Evolutionary conservation across 2,113 vertebrate genomes (phyloP).

Genomic region (Petrocephalus zakoni): DNA sequence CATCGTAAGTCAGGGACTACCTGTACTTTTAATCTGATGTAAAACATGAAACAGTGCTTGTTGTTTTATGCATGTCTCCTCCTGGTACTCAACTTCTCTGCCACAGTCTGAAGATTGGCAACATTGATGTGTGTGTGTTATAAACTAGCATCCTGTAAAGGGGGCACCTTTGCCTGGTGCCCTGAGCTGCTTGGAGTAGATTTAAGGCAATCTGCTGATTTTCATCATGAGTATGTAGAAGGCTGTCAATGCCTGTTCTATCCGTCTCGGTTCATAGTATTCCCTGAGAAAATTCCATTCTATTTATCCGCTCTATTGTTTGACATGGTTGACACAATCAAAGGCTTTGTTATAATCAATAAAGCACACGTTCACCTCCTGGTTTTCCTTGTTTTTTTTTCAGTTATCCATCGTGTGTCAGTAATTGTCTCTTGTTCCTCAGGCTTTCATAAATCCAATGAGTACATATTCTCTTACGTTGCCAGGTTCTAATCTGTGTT

Average conservation of each 20-base stretch:
- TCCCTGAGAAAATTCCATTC: not conserved
- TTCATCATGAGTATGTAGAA: not conserved
- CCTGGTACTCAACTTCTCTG: not conserved
- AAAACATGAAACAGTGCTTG: not conserved
- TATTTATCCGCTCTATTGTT: not conserved
- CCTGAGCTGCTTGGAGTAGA: not conserved
- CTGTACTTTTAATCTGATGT: not conserved
- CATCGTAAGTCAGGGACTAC: no score
- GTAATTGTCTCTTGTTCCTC: not conserved
- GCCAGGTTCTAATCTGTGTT: not conserved
- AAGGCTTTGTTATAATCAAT: not conserved
- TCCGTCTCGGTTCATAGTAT: not conserved
- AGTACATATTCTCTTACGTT: not conserved
- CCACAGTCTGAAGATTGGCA: not conserved
- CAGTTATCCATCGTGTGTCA: not conserved
- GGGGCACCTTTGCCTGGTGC: not conserved
- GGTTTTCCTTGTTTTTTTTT: not conserved
- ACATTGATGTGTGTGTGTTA: not conserved
- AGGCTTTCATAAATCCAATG: not conserved
- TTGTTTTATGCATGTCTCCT: not conserved
- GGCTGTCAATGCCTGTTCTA: not conserved
- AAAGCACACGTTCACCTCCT: not conserved
- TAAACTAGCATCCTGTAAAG: not conserved
- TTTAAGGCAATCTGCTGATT: not conserved
- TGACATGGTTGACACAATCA: not conserved